Percentiles rank a stretch among this genome's conserved stretches.
Evolutionary conservation across 2,797 vertebrate species (phyloP).

Genomic region (Sebastes glaucus): DNA sequence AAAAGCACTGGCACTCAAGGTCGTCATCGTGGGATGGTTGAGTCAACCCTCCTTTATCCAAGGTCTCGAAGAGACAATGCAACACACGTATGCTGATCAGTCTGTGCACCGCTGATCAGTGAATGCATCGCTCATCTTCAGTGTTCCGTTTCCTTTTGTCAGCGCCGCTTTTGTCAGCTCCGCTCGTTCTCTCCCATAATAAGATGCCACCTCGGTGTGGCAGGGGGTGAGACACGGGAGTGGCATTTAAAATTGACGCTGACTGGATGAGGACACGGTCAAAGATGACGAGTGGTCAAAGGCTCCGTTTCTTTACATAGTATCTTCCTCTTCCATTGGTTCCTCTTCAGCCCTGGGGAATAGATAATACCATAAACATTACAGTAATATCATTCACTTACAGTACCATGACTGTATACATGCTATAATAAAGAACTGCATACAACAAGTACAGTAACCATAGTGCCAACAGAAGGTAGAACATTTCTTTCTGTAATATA

Average conservation of each 20-base stretch:
- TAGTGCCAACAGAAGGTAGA: neutral
- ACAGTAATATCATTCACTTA: neutral
- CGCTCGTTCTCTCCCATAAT: conserved; percentile 58
- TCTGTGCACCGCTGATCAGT: conserved; percentile 38
- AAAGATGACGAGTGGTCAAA: conserved; percentile 79
- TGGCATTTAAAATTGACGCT: conserved; percentile 73
- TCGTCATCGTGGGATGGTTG: conserved; percentile 21
- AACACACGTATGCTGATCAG: conserved; percentile 27
- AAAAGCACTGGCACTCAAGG: conserved; percentile 63
- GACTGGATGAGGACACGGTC: conserved; percentile 85
- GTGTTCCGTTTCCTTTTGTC: conserved; percentile 45
- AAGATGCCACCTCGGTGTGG: conserved; percentile 68
- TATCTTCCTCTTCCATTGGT: conserved; percentile 96
- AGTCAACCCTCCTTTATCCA: conserved; percentile 25
- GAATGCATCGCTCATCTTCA: conserved; percentile 50
- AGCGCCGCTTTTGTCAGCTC: conserved; percentile 52
- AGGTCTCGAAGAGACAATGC: conserved; percentile 38
- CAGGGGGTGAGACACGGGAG: conserved; percentile 68
- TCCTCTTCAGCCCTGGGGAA: conserved; percentile 89
- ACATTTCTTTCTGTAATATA: neutral
- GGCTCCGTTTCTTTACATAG: conserved; percentile 87
- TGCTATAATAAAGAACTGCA: neutral
- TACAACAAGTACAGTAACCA: neutral
- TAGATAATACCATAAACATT: neutral
- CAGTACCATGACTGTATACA: neutral